Percentiles rank a stretch among this genome's conserved stretches.
Evolutionary conservation across 2,888 invertebrate species (phyloP).

Genomic region (Troides helena): DNA sequence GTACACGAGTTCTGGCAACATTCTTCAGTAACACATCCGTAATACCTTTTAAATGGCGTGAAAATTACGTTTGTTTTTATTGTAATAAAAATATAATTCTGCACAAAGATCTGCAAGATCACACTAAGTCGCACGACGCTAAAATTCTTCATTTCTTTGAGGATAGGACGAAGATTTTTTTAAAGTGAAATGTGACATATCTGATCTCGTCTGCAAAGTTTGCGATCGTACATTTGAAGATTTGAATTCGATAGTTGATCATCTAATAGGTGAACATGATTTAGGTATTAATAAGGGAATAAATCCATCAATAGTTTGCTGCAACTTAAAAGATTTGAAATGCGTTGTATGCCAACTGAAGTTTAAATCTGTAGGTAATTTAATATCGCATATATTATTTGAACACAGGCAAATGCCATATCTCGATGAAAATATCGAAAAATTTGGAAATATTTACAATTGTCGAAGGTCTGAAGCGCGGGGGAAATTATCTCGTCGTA

Average conservation of each 20-base stretch:
- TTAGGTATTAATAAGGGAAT: constrained; percentile 18
- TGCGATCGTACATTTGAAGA: constrained; percentile 32
- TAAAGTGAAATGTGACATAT: constrained; percentile 36
- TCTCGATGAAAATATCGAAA: neutral
- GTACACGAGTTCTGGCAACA: constrained; percentile 39
- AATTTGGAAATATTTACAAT: neutral
- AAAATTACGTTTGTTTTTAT: constrained; percentile 39
- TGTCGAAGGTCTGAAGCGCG: neutral
- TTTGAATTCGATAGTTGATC: constrained; percentile 34
- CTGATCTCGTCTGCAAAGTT: constrained; percentile 33
- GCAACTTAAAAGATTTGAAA: constrained; percentile 30
- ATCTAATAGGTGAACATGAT: constrained; percentile 32
- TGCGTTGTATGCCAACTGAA: constrained; percentile 30
- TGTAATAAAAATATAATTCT: constrained; percentile 36
- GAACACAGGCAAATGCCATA: constrained; percentile 1
- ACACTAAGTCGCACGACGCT: constrained; percentile 40
- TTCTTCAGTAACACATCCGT: constrained; percentile 42
- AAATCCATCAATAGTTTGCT: constrained; percentile 14
- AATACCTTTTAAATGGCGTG: constrained; percentile 43
- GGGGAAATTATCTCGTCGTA: constrained; percentile 6
- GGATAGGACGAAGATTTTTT: neutral
- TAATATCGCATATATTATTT: constrained; percentile 14
- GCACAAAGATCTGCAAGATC: constrained; percentile 38
- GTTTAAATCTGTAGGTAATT: constrained; percentile 16
- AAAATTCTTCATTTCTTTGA: constrained; percentile 5